Evolutionary conservation across 2,113 vertebrate genomes (phyloP), one percentile per base, ranked within the genome.

Genomic region (Chionodraco myersi): DNA sequence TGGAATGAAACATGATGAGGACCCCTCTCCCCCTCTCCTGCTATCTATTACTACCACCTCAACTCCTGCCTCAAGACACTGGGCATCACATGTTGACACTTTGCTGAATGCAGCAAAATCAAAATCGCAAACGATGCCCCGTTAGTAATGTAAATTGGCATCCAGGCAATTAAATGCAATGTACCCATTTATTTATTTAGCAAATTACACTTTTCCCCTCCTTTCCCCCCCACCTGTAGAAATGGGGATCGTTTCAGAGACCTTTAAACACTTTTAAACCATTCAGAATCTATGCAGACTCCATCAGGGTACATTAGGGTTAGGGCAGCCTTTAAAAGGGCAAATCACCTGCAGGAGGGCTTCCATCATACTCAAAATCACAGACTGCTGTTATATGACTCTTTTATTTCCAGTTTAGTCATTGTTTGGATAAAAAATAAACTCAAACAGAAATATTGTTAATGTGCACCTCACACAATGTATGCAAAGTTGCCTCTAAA

Each of bases 1-100:
- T 80, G 51, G 76, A 91, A 86, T 79, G 63, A 82, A 82, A 75
- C 47, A 61, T 3, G 49, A 76, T 60, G 65, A 75, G 79, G 80
- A 51, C 61, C 59, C 53, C 16, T 11, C 54, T 3, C 30, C 56
- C 57, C 65, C 58, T 58, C 52, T 10, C 7, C 49, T 60, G 26
- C 26, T n/a, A 75, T 66, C 71, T 49, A 21, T 21, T 21, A 41
- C 77, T 26, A 57, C 63, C 30, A 56, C 51, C 76, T 60, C 72
- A 54, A 75, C 48, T 7, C 36, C 36, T 52, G 78, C 88, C 81
- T 71, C 34, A 69, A 86, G 86, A 72, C 57, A 63, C 30, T 26
- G 6, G 56, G 41, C 72, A 73, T 82, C 67, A 75, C 80, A 72
- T 53, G 87, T 88, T 87, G 1, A 53, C 18, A 2, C 52, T 30